Base-by-base conservation (phyloP, 2,888 invertebrate genomes). In the Phragmatobia fuliginosa region DNA sequence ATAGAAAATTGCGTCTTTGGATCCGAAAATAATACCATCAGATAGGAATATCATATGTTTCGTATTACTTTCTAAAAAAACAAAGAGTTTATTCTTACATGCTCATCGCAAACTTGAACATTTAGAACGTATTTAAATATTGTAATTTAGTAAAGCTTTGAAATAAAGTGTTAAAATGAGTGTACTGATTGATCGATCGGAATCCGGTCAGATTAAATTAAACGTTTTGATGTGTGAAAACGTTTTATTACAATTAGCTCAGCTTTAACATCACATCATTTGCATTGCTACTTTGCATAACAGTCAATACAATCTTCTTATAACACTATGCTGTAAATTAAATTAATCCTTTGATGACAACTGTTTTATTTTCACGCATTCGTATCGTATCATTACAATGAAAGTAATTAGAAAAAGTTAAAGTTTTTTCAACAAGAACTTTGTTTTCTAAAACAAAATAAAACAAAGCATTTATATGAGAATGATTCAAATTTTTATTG, bases 221-320 rank as follows among this genome's bases (percentile, higher is more conserved):
- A 41, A 3, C 3, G 14, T 38, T 36, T 11, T 36, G 16, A 38
- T 38, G 16, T 38, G 38, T 36, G 14, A 2, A 14, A 38, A 16
- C 1, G 16, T 41, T 16, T 18, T 41, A 0, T 5, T 41, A 18
- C 18, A 18, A 41, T 18, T 41, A 38, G 6, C 18, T 11, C 18
- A 18, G 41, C 21, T 18, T 41, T 41, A 18, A 5, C 41, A 49
- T n/a, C 6, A n/a, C 1, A 45, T 6, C 21, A 45, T 6, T 45
- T 56, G 52, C 52, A 41, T 32, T 5, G 28, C 52, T 33, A 32
- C 62, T 66, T 66, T 67, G 66, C n/a, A n/a, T 71, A 31, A 71
- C 66, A 68, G 63, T 66, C 70, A 69, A 77, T 75, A n/a, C 49
- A 70, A 59, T 62, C n/a, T 61, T 36, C 64, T 64, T 66, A 73